Evolutionary conservation across 30 jellyfish, hydroid and myxozoan genomes (phyloP), one percentile per base, ranked within the genome.

Genomic region (Cassiopea xamachana): DNA sequence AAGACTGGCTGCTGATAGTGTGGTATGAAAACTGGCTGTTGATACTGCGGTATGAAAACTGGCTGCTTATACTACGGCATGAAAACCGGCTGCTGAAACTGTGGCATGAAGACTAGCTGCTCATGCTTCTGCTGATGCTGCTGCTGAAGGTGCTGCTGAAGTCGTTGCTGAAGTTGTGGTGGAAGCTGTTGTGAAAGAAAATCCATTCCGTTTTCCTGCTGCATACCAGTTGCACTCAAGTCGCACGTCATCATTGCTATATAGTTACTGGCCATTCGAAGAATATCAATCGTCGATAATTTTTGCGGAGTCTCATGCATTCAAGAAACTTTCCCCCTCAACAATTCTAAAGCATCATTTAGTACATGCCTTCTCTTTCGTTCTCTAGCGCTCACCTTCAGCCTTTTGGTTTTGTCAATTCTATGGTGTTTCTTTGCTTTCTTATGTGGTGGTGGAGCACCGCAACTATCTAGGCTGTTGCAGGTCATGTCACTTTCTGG

Each of bases 371-470:
- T 91, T 44, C 99, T 77, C 44, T 96, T 83, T 62, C 99, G 88
- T 74, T 95, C 99, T 50, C 99, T 80, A 1, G 99, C 99, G 73
- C 99, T 95, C 19, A 98, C 99, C 61, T 92, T 95, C 13, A 95
- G 75, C 2, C 99, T 90, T 75, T 95, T 95, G 46, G 90, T 60
- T 51, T 77, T 79, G 88, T 87, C 97, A 46, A 87, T 90, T 27
- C 72, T 60, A 69, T 62, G 75, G 82, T 46, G 46, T 2, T 77
- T 84, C 74, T 64, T 64, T 46, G 27, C 55, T 6, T 85, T 46
- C 1, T 82, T n/a, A 45, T 59, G 84, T 15, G 46, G 73, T 8
- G 84, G 1, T 9, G 83, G 48, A 18, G 64, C 93, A 50, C 47
- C 89, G 48, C 91, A 73, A 12, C 91, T 80, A 7, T 77, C 97